Percentiles rank a stretch among this genome's conserved stretches.
Conservation (phyloP, 2,113 vertebrate species). For the Callithrix jacchus region DNA sequence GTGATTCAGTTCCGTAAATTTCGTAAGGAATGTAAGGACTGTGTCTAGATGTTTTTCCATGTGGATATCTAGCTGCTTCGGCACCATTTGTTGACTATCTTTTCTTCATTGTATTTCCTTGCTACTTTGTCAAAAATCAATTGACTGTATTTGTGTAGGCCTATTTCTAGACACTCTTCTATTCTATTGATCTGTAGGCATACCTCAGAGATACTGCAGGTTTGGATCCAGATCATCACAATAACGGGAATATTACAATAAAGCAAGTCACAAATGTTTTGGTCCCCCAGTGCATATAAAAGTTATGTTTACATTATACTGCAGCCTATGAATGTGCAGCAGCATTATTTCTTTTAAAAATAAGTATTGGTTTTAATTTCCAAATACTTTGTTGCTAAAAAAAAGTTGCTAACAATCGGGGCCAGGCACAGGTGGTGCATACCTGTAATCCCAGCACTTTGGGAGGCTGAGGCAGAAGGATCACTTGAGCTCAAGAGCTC, state of each 20-base stretch:
- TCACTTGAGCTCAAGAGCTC: too few species aligned
- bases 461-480: too few species aligned
- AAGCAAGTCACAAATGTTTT: not conserved
- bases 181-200: not conserved
- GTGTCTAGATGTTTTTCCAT: not conserved
- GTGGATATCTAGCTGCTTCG: not conserved
- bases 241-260: not conserved
- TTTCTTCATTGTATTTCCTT: not conserved
- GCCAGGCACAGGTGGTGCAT: too few species aligned
- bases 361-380: not conserved
- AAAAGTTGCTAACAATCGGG: not conserved
- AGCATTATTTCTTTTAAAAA: not conserved
- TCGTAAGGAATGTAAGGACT: not conserved
- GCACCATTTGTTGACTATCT: too few species aligned
- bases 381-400: not conserved
- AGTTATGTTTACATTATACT: not conserved
- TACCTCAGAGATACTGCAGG: not conserved
- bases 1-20: not conserved
- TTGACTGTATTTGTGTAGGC: not conserved
- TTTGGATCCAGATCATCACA: not conserved
- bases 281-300: not conserved
- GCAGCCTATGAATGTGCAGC: not conserved
- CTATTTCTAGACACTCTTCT: not conserved
- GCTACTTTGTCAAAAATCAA: not conserved
- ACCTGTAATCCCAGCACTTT: too few species aligned